A percentile compares a stretch with the other conserved stretches of the same genome.
Evolutionary conservation across 1,140 invertebrate species (phyloP).

Genomic region (Drosophila fuyamai): DNA sequence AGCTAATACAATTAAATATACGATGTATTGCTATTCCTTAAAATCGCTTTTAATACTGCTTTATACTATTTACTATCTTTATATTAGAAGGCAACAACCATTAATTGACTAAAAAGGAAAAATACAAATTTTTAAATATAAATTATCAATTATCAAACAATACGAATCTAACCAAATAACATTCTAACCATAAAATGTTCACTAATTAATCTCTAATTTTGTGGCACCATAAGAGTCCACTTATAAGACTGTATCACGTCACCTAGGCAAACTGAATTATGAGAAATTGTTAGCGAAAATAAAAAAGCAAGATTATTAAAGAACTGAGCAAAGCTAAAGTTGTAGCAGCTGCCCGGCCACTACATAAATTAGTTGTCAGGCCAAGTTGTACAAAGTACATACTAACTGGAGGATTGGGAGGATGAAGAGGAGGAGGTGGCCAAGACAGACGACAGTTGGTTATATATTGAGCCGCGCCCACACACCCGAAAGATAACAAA

Average conservation of each 20-base stretch:
- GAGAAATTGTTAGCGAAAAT: slow-evolving; percentile 68
- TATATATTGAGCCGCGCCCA: slow-evolving; percentile 51
- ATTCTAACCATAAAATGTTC: slow-evolving; percentile 7
- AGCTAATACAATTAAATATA: no score
- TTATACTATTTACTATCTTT: no score
- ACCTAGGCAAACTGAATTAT: slow-evolving; percentile 60
- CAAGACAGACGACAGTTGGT: slow-evolving; percentile 56
- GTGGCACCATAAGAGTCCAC: background rate
- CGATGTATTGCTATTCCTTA: no score
- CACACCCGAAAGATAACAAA: slow-evolving; percentile 43
- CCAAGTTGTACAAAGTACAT: slow-evolving; percentile 51
- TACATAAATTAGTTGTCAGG: slow-evolving; percentile 82
- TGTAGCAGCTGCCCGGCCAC: slow-evolving; percentile 71
- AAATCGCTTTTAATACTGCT: no score
- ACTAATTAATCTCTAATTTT: slow-evolving; percentile 61
- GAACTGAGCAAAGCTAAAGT: slow-evolving; percentile 53
- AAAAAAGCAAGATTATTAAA: slow-evolving; percentile 60
- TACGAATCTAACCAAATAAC: background rate
- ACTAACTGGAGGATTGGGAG: background rate
- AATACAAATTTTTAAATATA: no score
- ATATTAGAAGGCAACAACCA: no score
- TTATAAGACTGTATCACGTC: slow-evolving; percentile 16
- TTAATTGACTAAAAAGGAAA: no score
- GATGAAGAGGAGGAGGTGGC: slow-evolving; percentile 26
- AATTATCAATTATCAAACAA: no score